Evolutionary conservation across 2,113 vertebrate genomes (phyloP).

Genomic region (Chlorocebus sabaeus): DNA sequence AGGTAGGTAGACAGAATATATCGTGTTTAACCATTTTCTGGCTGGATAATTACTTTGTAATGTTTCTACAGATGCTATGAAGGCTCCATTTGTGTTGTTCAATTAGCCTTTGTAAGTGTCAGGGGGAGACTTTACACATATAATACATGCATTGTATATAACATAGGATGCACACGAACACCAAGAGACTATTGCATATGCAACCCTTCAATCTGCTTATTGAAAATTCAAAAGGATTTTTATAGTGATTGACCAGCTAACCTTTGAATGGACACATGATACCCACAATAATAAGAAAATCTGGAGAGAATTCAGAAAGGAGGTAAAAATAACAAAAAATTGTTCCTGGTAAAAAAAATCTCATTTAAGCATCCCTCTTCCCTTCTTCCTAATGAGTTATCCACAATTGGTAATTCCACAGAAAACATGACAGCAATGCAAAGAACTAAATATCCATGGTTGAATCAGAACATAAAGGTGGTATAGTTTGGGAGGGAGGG

Average conservation of each 20-base stretch:
- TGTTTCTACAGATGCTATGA: background rate
- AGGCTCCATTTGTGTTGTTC: background rate
- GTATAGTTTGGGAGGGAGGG: background rate
- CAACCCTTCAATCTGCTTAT: background rate
- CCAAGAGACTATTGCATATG: background rate
- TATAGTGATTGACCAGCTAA: background rate
- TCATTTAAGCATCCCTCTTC: background rate
- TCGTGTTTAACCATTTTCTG: background rate
- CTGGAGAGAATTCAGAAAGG: background rate
- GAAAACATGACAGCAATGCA: background rate
- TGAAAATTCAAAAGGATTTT: background rate
- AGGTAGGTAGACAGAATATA: background rate
- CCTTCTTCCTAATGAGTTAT: background rate
- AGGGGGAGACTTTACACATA: background rate
- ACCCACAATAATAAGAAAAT: background rate
- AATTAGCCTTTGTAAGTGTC: fast-evolving
- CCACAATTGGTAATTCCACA: background rate
- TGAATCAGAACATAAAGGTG: background rate
- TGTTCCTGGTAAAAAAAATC: background rate
- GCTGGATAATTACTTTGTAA: no score
- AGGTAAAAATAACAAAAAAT: background rate
- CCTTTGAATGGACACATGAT: background rate
- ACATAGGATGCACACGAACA: fast-evolving
- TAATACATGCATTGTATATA: fast-evolving
- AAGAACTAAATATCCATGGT: background rate